These are phyloP conservation scores for Apogon hyalosoma DNA, from an alignment of 2,797 vertebrate genomes.

Conservation along the genomic window DNA sequence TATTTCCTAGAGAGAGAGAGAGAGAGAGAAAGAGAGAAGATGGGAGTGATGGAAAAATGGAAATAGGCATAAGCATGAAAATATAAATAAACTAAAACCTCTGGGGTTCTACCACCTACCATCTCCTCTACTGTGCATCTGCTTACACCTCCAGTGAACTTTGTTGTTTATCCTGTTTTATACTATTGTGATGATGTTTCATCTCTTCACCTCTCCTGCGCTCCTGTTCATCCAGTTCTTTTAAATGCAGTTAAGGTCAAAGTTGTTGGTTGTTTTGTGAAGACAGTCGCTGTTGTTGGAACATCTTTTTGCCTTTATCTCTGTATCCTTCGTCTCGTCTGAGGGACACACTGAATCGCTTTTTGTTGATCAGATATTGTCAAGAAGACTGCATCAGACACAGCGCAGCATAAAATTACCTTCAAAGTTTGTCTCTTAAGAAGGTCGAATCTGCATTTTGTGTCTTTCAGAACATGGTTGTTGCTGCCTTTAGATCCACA, in stretches of 20 bases:
- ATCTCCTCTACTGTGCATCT: conserved; percentile 63
- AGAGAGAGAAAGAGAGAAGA: conserved; percentile 29
- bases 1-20: conserved; percentile 57
- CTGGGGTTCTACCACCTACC: conserved; percentile 69
- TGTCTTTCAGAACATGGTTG: neutral
- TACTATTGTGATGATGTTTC: conserved; percentile 44
- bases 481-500: neutral
- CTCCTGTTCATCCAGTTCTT: conserved; percentile 10
- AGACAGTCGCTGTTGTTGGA: neutral
- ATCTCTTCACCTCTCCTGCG: conserved; percentile 22
- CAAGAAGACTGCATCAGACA: conserved; percentile 4
- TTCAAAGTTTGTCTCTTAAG: conserved; percentile 6
- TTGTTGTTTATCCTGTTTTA: conserved; percentile 51
- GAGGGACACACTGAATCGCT: conserved; percentile 25
- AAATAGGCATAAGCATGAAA: conserved; percentile 64
- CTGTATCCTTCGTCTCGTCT: conserved; percentile 23
- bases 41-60: conserved; percentile 38
- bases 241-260: conserved; percentile 40
- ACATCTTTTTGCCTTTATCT: conserved; percentile 14
- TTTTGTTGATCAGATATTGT: conserved; percentile 23
- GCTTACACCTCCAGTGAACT: conserved; percentile 64
- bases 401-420: conserved; percentile 10
- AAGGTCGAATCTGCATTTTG: conserved; percentile 1
- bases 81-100: conserved; percentile 75
- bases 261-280: conserved; percentile 26